Base-by-base conservation (phyloP, 2,888 invertebrate genomes). In the Lissocephala sabroskyi region DNA sequence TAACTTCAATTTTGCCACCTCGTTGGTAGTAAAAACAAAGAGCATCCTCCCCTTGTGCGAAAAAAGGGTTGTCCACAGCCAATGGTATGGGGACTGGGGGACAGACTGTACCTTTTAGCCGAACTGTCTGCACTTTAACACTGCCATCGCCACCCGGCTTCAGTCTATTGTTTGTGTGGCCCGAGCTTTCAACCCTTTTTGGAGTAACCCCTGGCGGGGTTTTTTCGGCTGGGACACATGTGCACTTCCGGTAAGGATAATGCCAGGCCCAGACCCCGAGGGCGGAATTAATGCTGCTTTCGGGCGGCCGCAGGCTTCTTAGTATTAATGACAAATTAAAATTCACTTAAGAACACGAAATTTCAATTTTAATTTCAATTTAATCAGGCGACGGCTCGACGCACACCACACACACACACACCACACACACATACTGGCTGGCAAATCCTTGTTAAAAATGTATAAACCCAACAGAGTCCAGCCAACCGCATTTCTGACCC, bases 291-390 rank as follows among this genome's bases (percentile, higher is more conserved):
- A n/a, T 30, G 11, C 10, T n/a, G 3, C 30, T 30, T 4, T n/a
- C 30, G 11, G 30, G 11, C 30, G 5, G 13, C 13, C n/a, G 3
- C n/a, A n/a, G 2, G 16, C 26, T 23, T 13, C 16, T 28, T 19
- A 52, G 56, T 70, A 59, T 60, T 67, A 56, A 52, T 59, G 62
- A 52, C 65, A 64, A 70, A 70, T 70, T 75, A 67, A 76, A 70
- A 70, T 60, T 71, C 58, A 73, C 62, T 70, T 70, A 76, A 62
- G 51, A 57, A 64, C 56, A 54, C 59, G 61, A 52, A 44, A 56
- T 75, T 62, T 17, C 2, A 37, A 18, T 6, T 35, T 41, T 14
- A 30, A 29, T 48, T 41, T 36, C 28, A 36, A 36, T 30, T 46
- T 33, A 28, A n/a, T n/a, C n/a, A n/a, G n/a, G n/a, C n/a, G n/a